Conservation (phyloP, 2,113 vertebrate genomes). For the Passer montanus region DNA sequence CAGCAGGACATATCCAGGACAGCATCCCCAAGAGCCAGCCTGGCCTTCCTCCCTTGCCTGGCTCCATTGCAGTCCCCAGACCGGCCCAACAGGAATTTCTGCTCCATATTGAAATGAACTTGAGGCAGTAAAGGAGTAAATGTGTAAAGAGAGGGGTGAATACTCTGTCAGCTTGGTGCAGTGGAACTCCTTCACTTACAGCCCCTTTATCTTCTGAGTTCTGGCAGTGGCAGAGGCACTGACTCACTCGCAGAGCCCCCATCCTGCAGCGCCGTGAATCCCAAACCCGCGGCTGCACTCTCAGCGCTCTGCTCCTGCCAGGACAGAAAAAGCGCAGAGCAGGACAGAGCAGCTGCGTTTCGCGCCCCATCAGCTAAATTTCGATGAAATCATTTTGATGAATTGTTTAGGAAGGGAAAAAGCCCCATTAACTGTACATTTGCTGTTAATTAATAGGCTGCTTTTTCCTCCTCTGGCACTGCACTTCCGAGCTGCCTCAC, state of each 20-base stretch:
- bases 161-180: background rate
- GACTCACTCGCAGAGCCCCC: conserved; percentile 25
- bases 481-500: background rate
- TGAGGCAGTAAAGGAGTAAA: background rate
- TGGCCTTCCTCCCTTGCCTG: background rate
- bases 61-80: background rate
- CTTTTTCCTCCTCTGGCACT: background rate
- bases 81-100: background rate
- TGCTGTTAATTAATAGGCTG: conserved; percentile 70
- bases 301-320: conserved; percentile 38
- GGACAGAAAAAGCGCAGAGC: conserved; percentile 42
- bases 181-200: background rate
- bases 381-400: conserved; percentile 65
- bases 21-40: background rate
- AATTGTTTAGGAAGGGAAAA: conserved; percentile 61
- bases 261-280: conserved; percentile 9
- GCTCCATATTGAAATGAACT: background rate
- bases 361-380: conserved; percentile 66
- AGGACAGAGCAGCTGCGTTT: conserved; percentile 58
- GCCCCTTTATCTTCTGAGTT: background rate
- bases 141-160: background rate
- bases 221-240: conserved; percentile 33
- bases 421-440: conserved; percentile 60
- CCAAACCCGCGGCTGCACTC: background rate
- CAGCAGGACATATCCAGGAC: background rate